Evolutionary conservation across 1,140 invertebrate genomes (phyloP), one percentile per base, ranked within the genome.

Genomic region (Drosophila mojavensis): DNA sequence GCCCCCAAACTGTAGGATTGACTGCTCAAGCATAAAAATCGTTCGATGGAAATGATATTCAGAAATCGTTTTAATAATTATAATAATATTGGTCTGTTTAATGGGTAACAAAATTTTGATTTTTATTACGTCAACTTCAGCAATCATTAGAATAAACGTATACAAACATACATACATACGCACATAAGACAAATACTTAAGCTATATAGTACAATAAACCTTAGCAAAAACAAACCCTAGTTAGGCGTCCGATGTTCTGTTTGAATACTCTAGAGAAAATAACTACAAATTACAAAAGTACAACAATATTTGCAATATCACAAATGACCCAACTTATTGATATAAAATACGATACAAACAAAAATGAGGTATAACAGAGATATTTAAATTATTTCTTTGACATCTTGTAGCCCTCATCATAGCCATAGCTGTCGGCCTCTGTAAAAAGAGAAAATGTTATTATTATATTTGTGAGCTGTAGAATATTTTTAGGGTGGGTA

Each of bases 361-460:
- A 78, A 88, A 74, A 15, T 39, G 28, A 60, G 36, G 41, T 61
- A 41, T 43, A 43, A 24, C 15, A 45, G 45, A 33, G 26, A 36
- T 36, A 9, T 51, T 28, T 5, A 6, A 53, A 45, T 67, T 70
- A 43, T 50, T 89, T 84, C 68, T 92, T 92, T 30, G 83, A 84
- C 47, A 74, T 72, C 51, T 79, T 69, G 45, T 91, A 90, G 26
- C 77, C 91, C 47, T 78, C 82, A 4, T 65, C 72, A 20, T 84
- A 92, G 5, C 91, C 91, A 75, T 91, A 92, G 51, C 66, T 85
- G 60, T 92, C 90, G 39, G 91, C 91, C 61, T 80, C 91, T 92
- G 58, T 3, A 30, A 67, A 59, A 6, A 9, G 7, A 50, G 64
- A 56, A 39, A 24, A 17, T 28, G 41, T 47, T 28, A 59, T 5